These are phyloP conservation scores for Hypomecis atomaria DNA, from an alignment of 2,888 invertebrate genomes.

Conservation along the genomic window DNA sequence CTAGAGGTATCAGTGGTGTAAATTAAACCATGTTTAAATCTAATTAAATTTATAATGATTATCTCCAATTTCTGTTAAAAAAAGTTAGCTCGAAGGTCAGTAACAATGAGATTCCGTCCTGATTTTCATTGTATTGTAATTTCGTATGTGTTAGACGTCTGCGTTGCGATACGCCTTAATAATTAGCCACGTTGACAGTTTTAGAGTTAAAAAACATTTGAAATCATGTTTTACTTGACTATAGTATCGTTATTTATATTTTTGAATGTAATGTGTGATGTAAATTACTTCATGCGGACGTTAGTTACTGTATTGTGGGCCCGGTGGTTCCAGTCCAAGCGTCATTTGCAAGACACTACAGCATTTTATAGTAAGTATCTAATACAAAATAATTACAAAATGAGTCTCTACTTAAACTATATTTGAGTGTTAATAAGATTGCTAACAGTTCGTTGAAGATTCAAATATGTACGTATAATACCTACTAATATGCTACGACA, in stretches of 20 bases:
- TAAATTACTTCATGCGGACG: slow-evolving; percentile 90
- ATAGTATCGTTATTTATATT: slow-evolving; percentile 64
- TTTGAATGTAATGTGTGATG: slow-evolving; percentile 87
- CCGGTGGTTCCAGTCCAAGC: slow-evolving; percentile 86
- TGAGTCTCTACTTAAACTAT: too few relatives aligned
- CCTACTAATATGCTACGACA: too few relatives aligned
- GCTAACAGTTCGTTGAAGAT: too few relatives aligned
- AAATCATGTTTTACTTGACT: slow-evolving; percentile 50
- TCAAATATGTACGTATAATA: neutral
- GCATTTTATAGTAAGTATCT: slow-evolving; percentile 86
- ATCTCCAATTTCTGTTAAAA: neutral
- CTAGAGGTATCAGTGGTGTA: neutral
- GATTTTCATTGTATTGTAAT: slow-evolving; percentile 40
- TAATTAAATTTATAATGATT: neutral
- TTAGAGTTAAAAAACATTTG: slow-evolving; percentile 2
- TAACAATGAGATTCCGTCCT: slow-evolving; percentile 14
- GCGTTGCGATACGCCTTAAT: slow-evolving; percentile 5
- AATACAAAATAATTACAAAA: neutral
- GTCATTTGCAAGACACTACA: slow-evolving; percentile 87
- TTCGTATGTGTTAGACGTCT: slow-evolving; percentile 3
- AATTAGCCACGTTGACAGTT: slow-evolving; percentile 14
- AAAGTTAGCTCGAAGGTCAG: slow-evolving; percentile 17
- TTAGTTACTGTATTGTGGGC: slow-evolving; percentile 87
- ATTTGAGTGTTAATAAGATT: too few relatives aligned
- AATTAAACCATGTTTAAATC: too few relatives aligned